phyloP scores from a whole-genome alignment of 2,797 vertebrate species.

The Percopsis omiscomaycus region DNA sequence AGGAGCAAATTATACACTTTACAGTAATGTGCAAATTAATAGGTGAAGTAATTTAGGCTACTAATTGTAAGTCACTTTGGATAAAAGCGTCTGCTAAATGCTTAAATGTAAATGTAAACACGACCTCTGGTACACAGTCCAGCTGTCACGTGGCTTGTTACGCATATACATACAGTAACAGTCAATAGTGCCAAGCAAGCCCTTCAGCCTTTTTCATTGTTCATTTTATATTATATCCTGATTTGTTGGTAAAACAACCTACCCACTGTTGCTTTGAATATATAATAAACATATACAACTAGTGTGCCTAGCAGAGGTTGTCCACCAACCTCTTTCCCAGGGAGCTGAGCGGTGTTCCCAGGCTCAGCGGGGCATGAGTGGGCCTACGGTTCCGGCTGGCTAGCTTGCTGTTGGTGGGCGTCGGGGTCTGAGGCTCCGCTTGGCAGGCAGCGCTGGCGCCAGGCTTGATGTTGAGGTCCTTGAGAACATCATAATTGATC shows the following conservation, averaged over 20 bases:
- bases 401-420: conserved; percentile 64
- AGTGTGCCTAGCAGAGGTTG: neutral
- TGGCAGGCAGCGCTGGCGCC: conserved; percentile 65
- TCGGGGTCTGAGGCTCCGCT: conserved; percentile 46
- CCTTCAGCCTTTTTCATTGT: no score
- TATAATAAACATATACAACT: neutral
- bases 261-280: neutral
- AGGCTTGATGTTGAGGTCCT: conserved; percentile 84
- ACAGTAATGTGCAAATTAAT: no score
- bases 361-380: conserved; percentile 60
- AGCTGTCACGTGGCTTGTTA: conserved; percentile 3
- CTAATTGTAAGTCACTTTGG: no score
- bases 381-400: conserved; percentile 66
- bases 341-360: conserved; percentile 76
- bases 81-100: no score
- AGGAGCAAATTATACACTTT: no score
- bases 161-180: conserved; percentile 1
- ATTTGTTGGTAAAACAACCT: no score
- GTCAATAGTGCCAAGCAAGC: no score
- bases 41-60: no score
- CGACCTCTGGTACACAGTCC: no score
- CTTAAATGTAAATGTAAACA: no score
- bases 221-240: no score
- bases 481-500: conserved; percentile 97
- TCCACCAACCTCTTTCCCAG: conserved; percentile 86